These are phyloP conservation scores for Pherbina coryleti DNA, from an alignment of 2,888 invertebrate species.

Conservation along the genomic window DNA sequence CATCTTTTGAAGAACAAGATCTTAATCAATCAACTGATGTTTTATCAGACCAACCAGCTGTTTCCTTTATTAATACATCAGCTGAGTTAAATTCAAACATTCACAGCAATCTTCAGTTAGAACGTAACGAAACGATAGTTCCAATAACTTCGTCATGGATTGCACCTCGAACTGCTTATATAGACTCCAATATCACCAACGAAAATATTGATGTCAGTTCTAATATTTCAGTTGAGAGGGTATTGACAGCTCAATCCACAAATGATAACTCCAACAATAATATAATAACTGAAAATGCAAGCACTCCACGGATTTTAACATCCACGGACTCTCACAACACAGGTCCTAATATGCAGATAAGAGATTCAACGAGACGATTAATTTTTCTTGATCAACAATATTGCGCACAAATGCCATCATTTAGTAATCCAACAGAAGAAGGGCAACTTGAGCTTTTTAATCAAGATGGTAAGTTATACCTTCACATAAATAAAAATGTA, in stretches of 20 bases:
- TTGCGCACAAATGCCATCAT: slow-evolving; percentile 70
- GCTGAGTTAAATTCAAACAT: slow-evolving; percentile 7
- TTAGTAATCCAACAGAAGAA: slow-evolving; percentile 73
- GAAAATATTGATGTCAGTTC: slow-evolving; percentile 26
- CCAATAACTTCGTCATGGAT: slow-evolving; percentile 40
- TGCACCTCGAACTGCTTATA: slow-evolving; percentile 35
- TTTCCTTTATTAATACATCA: not conserved
- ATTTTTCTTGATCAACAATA: slow-evolving; percentile 63
- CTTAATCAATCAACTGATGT: slow-evolving; percentile 13
- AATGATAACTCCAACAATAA: slow-evolving; percentile 31
- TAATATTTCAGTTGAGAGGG: slow-evolving; percentile 2
- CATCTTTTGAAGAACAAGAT: slow-evolving; percentile 22
- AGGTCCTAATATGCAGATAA: slow-evolving; percentile 31
- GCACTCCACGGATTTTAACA: slow-evolving; percentile 21
- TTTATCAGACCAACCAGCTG: slow-evolving; percentile 7
- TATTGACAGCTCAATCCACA: not conserved
- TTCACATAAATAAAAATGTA: not conserved
- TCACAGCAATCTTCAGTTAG: not conserved
- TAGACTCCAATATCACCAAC: slow-evolving; percentile 27
- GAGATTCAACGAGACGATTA: slow-evolving; percentile 50
- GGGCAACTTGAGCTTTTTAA: slow-evolving; percentile 76
- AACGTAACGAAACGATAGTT: slow-evolving; percentile 24
- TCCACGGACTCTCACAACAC: slow-evolving; percentile 32
- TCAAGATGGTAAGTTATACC: slow-evolving; percentile 72
- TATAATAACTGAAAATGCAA: not conserved